Evolutionary conservation across 2,113 vertebrate species (phyloP).

Genomic region (Paradoxurus hermaphroditus): DNA sequence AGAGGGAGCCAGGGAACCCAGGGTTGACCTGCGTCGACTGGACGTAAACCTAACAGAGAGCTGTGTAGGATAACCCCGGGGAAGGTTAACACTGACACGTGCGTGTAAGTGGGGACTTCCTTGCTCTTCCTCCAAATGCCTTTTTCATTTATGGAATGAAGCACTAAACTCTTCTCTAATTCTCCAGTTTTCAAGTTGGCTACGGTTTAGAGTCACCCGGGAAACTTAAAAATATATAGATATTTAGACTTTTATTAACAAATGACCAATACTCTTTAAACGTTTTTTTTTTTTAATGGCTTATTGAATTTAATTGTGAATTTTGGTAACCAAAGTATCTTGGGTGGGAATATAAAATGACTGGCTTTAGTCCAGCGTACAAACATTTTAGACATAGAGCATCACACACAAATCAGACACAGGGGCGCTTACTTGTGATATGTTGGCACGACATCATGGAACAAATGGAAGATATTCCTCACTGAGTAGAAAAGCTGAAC

Average conservation of each 20-base stretch:
- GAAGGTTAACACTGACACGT: neutral
- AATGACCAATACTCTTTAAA: neutral
- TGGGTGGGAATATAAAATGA: neutral
- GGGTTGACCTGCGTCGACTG: neutral
- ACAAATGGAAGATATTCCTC: slow-evolving; percentile 97
- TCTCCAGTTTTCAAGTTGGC: slow-evolving; percentile 10
- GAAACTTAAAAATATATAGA: slow-evolving; percentile 2
- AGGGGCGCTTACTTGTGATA: slow-evolving; percentile 93
- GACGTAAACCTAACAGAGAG: neutral
- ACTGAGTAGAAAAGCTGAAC: slow-evolving; percentile 95
- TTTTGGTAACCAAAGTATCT: slow-evolving; percentile 16
- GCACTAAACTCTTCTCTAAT: slow-evolving; percentile 35
- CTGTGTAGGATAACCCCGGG: neutral
- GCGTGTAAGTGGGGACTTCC: neutral
- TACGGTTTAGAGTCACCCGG: neutral
- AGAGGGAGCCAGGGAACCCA: neutral
- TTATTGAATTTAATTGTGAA: neutral
- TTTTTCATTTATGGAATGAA: slow-evolving; percentile 25
- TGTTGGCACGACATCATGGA: slow-evolving; percentile 95
- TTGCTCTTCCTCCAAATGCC: slow-evolving; percentile 26
- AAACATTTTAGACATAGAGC: neutral
- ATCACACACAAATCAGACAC: neutral
- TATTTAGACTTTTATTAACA: neutral
- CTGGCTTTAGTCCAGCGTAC: neutral
- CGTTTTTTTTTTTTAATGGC: neutral